A percentile compares a stretch with the other conserved stretches of the same genome.
Evolutionary conservation across 2,888 invertebrate genomes (phyloP).

Genomic region (Melanophora roralis): DNA sequence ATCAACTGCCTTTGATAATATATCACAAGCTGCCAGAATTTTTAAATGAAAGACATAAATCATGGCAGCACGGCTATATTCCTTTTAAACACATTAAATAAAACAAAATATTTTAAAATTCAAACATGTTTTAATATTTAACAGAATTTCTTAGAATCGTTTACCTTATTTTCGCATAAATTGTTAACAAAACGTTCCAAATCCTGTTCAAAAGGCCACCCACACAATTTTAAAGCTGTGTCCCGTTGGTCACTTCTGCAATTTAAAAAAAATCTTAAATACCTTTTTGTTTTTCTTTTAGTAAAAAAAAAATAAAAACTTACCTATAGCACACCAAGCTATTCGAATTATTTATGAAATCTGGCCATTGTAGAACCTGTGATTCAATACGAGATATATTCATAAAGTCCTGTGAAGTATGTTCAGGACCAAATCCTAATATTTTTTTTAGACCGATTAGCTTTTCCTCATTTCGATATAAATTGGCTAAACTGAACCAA

Average conservation of each 20-base stretch:
- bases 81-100: constrained; percentile 70
- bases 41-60: constrained; percentile 94
- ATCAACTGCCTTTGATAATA: constrained; percentile 86
- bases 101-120: not conserved
- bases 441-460: constrained; percentile 79
- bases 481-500: constrained; percentile 81
- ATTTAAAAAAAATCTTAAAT: not conserved
- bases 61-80: constrained; percentile 91
- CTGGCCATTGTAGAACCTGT: constrained; percentile 75
- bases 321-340: constrained; percentile 73
- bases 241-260: constrained; percentile 82
- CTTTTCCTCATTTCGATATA: constrained; percentile 82
- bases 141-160: not conserved
- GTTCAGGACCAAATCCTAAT: constrained; percentile 73
- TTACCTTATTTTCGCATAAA: constrained; percentile 82
- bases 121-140: not conserved
- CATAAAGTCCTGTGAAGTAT: constrained; percentile 72
- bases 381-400: constrained; percentile 72
- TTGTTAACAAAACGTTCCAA: constrained; percentile 81
- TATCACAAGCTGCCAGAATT: constrained; percentile 89
- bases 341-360: constrained; percentile 74
- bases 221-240: constrained; percentile 90
- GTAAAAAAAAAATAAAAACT: constrained; percentile 11
- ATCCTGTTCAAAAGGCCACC: constrained; percentile 91
- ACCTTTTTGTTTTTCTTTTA: not conserved